These are phyloP conservation scores for Silurus asotus DNA, from an alignment of 2,113 vertebrate genomes.

Conservation along the genomic window DNA sequence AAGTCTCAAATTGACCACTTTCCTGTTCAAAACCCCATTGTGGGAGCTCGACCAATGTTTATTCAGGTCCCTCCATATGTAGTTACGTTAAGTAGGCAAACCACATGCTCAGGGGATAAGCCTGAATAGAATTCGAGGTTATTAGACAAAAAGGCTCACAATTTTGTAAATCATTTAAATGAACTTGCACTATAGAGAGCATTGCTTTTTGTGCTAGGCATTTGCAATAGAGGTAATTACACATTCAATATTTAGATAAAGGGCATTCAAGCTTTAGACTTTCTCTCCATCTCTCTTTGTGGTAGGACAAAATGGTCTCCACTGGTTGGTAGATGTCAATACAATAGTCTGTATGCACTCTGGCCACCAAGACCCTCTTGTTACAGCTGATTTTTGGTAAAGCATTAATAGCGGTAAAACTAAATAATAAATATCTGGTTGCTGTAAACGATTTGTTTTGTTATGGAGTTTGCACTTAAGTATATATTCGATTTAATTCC, in stretches of 20 bases:
- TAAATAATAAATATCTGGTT: not conserved
- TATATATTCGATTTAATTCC: not conserved
- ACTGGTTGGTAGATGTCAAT: not conserved
- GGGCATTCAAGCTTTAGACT: not conserved
- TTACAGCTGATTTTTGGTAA: not conserved
- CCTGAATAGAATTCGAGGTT: not conserved
- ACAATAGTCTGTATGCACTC: not conserved
- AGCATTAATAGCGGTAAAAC: not conserved
- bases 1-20: not conserved
- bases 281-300: too few species aligned
- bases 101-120: not conserved
- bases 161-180: not conserved
- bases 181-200: not conserved
- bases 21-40: not conserved
- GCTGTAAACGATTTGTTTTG: not conserved
- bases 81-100: not conserved
- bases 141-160: not conserved
- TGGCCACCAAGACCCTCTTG: not conserved
- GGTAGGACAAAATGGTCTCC: not conserved
- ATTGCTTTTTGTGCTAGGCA: not conserved
- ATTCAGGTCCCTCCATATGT: not conserved
- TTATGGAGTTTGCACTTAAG: not conserved
- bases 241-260: not conserved
- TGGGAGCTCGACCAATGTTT: not conserved
- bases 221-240: not conserved